phyloP scores from a whole-genome alignment of 1,140 invertebrate genomes.

The Bombus picipes region DNA sequence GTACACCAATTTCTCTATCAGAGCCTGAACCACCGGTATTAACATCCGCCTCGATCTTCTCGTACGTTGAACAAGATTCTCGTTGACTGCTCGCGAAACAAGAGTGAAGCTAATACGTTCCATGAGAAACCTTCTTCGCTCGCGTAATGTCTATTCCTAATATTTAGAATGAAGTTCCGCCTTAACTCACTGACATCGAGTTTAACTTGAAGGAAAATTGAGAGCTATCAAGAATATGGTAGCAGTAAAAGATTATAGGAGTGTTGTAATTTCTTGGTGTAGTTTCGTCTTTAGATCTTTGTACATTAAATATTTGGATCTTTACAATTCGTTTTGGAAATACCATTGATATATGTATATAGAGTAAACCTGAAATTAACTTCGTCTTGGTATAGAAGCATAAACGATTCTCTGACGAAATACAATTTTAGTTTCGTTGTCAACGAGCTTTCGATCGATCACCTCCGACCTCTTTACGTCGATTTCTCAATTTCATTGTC shows the following conservation, averaged over 20 bases:
- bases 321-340: no score
- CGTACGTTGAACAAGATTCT: slow-evolving; percentile 32
- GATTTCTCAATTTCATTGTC: no score
- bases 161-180: background rate
- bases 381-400: no score
- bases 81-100: slow-evolving; percentile 32
- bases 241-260: background rate
- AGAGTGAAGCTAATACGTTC: slow-evolving; percentile 26
- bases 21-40: slow-evolving; percentile 37
- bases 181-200: background rate
- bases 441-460: no score
- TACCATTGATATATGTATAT: no score
- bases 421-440: background rate
- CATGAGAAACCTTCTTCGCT: background rate
- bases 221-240: background rate
- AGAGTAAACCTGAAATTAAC: no score
- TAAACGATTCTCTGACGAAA: background rate
- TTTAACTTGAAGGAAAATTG: background rate
- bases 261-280: background rate
- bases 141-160: background rate
- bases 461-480: no score
- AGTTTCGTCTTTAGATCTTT: background rate
- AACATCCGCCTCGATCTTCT: slow-evolving; percentile 40
- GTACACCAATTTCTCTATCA: slow-evolving; percentile 59
- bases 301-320: background rate